phyloP scores from a whole-genome alignment of 2,797 vertebrate species.

The Anniella stebbinsi region DNA sequence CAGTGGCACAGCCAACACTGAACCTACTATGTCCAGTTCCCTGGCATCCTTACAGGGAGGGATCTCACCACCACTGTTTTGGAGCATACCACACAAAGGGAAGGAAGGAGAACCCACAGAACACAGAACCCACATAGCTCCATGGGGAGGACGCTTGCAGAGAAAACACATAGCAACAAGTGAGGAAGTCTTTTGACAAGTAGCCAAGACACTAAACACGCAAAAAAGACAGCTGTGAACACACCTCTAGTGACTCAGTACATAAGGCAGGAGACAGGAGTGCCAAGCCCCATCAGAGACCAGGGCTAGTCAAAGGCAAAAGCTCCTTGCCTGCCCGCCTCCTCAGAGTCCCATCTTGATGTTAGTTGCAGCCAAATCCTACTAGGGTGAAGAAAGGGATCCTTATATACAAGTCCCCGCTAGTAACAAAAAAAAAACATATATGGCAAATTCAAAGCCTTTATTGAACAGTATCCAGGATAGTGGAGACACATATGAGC shows the following conservation, averaged over 20 bases:
- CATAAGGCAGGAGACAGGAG: too few relatives aligned
- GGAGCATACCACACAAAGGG: not conserved
- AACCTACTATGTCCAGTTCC: not conserved
- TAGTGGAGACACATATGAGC: too few relatives aligned
- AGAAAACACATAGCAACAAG: not conserved
- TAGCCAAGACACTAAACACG: not conserved
- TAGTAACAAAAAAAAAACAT: not conserved
- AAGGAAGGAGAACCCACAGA: not conserved
- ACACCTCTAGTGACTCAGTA: too few relatives aligned
- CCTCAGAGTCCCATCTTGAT: not conserved
- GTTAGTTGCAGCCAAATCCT: not conserved
- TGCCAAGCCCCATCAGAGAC: too few relatives aligned
- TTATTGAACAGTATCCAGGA: not conserved
- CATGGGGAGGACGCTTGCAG: not conserved
- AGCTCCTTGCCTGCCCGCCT: too few relatives aligned
- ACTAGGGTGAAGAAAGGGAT: not conserved
- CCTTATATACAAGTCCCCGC: not conserved
- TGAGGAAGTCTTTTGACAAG: not conserved
- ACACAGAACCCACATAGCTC: not conserved
- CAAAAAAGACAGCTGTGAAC: not conserved
- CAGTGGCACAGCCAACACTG: not conserved
- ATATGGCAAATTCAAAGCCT: not conserved
- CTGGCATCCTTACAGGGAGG: not conserved
- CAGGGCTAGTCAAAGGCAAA: too few relatives aligned
- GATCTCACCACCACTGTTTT: not conserved